Evolutionary conservation across 2,888 invertebrate species (phyloP).

Genomic region (Chymomyza procnemis): DNA sequence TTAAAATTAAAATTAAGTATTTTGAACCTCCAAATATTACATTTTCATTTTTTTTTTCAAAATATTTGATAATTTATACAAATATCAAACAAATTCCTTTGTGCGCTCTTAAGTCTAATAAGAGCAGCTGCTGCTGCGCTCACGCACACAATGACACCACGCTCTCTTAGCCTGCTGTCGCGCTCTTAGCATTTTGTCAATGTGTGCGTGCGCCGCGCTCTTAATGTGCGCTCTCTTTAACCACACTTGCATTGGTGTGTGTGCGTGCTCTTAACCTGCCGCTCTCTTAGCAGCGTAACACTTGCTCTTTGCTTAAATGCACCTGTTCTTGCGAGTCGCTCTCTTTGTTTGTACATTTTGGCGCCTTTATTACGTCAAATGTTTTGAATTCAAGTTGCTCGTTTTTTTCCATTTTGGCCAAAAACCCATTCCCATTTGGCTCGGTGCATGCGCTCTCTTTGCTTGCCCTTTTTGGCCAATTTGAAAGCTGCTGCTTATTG

Average conservation of each 20-base stretch:
- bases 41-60: not conserved
- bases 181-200: conserved; percentile 18
- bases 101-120: not conserved
- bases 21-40: too few species aligned
- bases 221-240: conserved; percentile 41
- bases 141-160: conserved; percentile 47
- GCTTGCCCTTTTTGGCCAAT: conserved; percentile 27
- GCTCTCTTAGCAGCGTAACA: conserved; percentile 3
- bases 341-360: conserved; percentile 4
- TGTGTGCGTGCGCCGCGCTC: conserved; percentile 52
- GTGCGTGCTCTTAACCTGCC: conserved; percentile 43
- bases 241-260: conserved; percentile 47
- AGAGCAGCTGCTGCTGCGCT: conserved; percentile 12
- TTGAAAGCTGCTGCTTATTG: conserved; percentile 59
- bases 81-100: not conserved
- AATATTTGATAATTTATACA: not conserved
- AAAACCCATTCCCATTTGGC: not conserved
- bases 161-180: conserved; percentile 46
- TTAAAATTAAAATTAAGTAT: too few species aligned
- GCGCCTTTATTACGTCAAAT: not conserved
- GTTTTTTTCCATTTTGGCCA: not conserved
- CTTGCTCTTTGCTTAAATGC: conserved; percentile 32
- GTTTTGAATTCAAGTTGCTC: not conserved
- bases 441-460: conserved; percentile 17
- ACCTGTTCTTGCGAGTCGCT: conserved; percentile 35